Conservation (phyloP, 2,113 vertebrate genomes). For the Tetrao urogallus region DNA sequence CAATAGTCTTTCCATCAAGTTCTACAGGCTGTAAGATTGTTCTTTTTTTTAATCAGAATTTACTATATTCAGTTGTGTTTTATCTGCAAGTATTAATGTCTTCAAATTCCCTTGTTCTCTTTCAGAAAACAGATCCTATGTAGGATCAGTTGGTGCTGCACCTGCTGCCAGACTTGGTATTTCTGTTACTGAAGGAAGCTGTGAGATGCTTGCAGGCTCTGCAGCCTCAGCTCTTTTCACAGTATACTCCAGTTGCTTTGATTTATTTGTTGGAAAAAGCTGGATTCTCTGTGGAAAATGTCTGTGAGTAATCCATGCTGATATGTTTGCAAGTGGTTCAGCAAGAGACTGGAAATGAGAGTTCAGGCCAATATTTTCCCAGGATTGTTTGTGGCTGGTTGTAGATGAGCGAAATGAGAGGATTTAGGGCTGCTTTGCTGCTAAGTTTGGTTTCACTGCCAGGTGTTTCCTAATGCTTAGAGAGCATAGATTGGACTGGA, state of each 20-base stretch:
- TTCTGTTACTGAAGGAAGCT: not conserved
- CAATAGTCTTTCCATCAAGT: not conserved
- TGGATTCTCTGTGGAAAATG: not conserved
- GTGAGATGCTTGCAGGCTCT: not conserved
- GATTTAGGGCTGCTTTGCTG: not conserved
- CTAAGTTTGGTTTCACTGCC: not conserved
- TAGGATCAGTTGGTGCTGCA: not conserved
- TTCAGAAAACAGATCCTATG: not conserved
- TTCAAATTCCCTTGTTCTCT: not conserved
- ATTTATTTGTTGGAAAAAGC: not conserved
- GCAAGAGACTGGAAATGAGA: not conserved
- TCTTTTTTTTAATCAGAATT: not conserved
- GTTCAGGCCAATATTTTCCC: accelerated
- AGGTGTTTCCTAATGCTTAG: not conserved
- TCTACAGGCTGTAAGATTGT: no score
- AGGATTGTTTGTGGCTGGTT: not conserved
- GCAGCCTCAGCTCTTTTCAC: not conserved
- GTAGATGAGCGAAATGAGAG: not conserved
- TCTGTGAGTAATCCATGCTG: not conserved
- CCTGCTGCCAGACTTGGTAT: not conserved
- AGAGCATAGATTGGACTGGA: not conserved
- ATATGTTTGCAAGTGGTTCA: not conserved
- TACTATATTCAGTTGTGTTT: not conserved
- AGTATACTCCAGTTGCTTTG: not conserved
- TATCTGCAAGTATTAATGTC: not conserved